Evolutionary conservation across 2,797 vertebrate genomes (phyloP).

Genomic region (Brotula barbata): DNA sequence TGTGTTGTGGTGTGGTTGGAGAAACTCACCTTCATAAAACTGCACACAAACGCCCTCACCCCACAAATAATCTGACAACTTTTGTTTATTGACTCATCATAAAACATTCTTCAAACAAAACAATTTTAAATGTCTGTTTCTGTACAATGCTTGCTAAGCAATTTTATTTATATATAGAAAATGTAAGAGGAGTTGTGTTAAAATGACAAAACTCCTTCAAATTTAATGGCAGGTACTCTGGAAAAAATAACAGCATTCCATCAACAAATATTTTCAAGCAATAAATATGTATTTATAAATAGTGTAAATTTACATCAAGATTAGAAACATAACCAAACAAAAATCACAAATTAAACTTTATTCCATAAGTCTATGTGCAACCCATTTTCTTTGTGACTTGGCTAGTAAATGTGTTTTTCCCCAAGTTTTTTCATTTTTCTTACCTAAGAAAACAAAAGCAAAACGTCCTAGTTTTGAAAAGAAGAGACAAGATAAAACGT

Average conservation of each 20-base stretch:
- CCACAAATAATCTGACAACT: too few species aligned
- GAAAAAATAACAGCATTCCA: slow-evolving; percentile 98
- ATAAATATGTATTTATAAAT: slow-evolving; percentile 99
- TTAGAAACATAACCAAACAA: too few species aligned
- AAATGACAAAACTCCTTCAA: slow-evolving; percentile 97
- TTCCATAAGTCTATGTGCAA: slow-evolving; percentile 97
- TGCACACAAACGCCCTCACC: too few species aligned
- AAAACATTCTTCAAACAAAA: slow-evolving; percentile 91
- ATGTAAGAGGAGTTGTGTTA: slow-evolving; percentile 92
- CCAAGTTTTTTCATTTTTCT: slow-evolving; percentile 75
- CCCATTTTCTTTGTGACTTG: slow-evolving; percentile 91
- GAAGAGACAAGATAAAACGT: slow-evolving; percentile 79
- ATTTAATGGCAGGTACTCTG: slow-evolving; percentile 96
- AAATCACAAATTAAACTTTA: slow-evolving; percentile 88
- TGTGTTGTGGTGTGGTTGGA: too few species aligned
- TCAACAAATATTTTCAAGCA: slow-evolving; percentile 99
- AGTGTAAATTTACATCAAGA: slow-evolving; percentile 99
- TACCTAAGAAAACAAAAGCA: slow-evolving; percentile 87
- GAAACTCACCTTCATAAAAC: too few species aligned
- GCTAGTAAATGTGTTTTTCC: slow-evolving; percentile 83
- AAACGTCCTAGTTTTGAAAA: slow-evolving; percentile 82
- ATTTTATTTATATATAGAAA: slow-evolving; percentile 99
- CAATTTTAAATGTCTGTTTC: slow-evolving; percentile 93
- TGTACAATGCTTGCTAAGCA: slow-evolving; percentile 97
- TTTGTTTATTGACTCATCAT: slow-evolving; percentile 77